A percentile compares a stretch with the other conserved stretches of the same genome.
Evolutionary conservation across 2,888 invertebrate genomes (phyloP).

Genomic region (Phaedon cochleariae): DNA sequence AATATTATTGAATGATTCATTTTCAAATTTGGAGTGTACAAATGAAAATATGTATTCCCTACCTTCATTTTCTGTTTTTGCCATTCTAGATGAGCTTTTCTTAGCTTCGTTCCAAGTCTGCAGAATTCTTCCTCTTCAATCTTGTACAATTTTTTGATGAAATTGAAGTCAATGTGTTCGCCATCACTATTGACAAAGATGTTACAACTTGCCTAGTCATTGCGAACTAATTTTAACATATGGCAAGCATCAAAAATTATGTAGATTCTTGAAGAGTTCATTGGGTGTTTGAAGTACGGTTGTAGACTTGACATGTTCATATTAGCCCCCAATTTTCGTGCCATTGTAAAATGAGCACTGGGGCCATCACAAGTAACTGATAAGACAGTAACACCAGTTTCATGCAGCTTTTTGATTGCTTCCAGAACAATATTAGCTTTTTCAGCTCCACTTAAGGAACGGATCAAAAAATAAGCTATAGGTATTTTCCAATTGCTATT

Average conservation of each 20-base stretch:
- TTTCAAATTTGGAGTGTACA: neutral
- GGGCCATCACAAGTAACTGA: constrained; percentile 43
- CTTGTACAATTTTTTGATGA: constrained; percentile 21
- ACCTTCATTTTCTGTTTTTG: constrained; percentile 26
- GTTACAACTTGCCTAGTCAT: constrained; percentile 9
- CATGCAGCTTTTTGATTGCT: constrained; percentile 26
- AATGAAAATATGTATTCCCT: neutral
- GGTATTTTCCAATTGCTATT: constrained; percentile 44
- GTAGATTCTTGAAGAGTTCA: constrained; percentile 14
- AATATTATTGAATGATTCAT: too few species aligned
- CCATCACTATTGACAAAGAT: constrained; percentile 7
- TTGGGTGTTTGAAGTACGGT: constrained; percentile 38
- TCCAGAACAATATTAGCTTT: constrained; percentile 33
- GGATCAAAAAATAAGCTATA: constrained; percentile 44
- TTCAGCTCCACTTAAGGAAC: constrained; percentile 33
- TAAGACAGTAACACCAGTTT: constrained; percentile 29
- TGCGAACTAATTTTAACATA: constrained; percentile 29
- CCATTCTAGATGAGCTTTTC: too few species aligned
- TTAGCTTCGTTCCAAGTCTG: too few species aligned
- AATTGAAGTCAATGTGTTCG: constrained; percentile 18
- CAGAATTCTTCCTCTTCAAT: constrained; percentile 28
- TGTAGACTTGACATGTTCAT: constrained; percentile 26
- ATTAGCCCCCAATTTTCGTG: constrained; percentile 30
- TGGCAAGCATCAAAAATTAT: constrained; percentile 28
- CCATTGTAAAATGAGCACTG: constrained; percentile 31